Conservation (phyloP, 2,113 vertebrate species). For the Peucedramus taeniatus region DNA sequence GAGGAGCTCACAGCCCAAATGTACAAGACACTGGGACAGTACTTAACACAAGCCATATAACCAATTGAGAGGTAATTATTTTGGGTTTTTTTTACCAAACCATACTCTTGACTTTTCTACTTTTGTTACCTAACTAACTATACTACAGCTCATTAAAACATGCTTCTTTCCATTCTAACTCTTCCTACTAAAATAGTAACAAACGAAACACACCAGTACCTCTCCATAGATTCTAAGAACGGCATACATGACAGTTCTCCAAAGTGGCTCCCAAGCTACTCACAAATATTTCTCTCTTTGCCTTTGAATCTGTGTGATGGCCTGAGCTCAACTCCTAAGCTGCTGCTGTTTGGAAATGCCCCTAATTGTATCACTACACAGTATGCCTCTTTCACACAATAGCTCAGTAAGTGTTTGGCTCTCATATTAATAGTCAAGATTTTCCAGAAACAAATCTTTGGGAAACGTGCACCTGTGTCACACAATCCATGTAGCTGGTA, state of each 20-base stretch:
- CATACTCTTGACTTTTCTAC: not conserved
- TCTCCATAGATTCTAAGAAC: not conserved
- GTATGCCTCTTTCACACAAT: not conserved
- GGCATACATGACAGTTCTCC: not conserved
- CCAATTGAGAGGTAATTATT: not conserved
- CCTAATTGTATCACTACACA: not conserved
- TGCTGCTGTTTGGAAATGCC: not conserved
- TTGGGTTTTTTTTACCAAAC: not conserved
- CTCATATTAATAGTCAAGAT: not conserved
- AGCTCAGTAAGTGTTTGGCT: not conserved
- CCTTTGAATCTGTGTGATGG: not conserved
- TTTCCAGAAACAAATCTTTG: not conserved
- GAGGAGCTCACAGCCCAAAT: not conserved
- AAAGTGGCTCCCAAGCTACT: not conserved
- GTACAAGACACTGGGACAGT: not conserved
- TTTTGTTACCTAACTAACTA: not conserved
- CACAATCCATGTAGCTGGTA: not conserved
- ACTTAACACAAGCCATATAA: not conserved
- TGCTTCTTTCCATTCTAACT: not conserved
- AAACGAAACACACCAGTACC: not conserved
- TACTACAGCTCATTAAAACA: not conserved
- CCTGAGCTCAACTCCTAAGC: not conserved
- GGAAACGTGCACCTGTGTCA: not conserved
- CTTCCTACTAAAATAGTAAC: not conserved
- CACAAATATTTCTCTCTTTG: not conserved